Base-by-base conservation (phyloP, 2,888 invertebrate species). In the Eupithecia abbreviata region DNA sequence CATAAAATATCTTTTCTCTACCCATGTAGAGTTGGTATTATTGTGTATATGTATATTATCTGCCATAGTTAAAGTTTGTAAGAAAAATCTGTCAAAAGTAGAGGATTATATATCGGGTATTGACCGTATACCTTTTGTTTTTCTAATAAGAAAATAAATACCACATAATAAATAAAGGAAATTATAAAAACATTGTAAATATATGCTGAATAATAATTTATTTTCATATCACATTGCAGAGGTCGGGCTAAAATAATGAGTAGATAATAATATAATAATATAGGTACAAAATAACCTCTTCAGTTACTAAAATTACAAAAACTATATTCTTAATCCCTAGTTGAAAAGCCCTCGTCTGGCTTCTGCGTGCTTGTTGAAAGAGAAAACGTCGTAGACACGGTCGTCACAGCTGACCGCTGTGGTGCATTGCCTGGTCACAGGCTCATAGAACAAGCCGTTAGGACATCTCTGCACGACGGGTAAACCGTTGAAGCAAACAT, bases 331-430 rank as follows among this genome's bases (percentile, higher is more conserved):
- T 62, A 65, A 68, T 68, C 45, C n/a, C 45, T 15, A 75, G 41
- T 79, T 79, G 75, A 79, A 76, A 42, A 67, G 10, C 70, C 78
- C 72, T 72, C 77, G 72, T 58, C 81, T 82, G 10, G 85, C 82
- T 74, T 83, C 78, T 73, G 80, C 77, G 45, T 85, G 85, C 79
- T 87, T 86, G 80, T 86, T 84, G 45, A 82, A 73, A 65, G 84
- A 85, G 30, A 76, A 73, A 6, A 45, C n/a, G 43, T 45, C 30
- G 49, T 74, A 51, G 65, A 76, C 41, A 73, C 90, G 84, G 55
- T 85, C 82, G 3, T 85, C 87, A 76, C 90, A 90, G 65, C 84
- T 78, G 4, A 90, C 90, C n/a, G 84, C 85, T 2, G 76, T 55
- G 2, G 89, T 88, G 77, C 90, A 90, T 4, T 74, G 75, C 41